phyloP scores from a whole-genome alignment of 2,797 vertebrate genomes.

The Myotis findleyi region DNA sequence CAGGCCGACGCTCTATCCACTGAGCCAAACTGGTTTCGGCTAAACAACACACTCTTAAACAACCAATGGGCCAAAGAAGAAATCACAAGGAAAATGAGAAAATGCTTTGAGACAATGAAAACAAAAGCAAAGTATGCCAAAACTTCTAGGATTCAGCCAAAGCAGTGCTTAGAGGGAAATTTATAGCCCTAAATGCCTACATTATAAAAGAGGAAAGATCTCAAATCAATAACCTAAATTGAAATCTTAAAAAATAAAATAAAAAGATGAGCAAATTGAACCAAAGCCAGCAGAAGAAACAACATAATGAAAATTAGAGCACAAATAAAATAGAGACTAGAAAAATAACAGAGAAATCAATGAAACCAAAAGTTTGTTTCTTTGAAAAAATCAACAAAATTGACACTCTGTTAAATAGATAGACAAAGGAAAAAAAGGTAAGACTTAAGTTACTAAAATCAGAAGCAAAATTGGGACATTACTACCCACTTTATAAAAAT shows the following conservation, averaged over 20 bases:
- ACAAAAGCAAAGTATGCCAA: not conserved
- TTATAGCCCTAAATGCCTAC: not conserved
- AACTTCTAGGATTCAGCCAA: not conserved
- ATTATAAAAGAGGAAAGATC: conserved; percentile 6
- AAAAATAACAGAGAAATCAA: not conserved
- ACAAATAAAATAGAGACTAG: not conserved
- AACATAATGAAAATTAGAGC: not conserved
- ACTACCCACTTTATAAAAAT: not conserved
- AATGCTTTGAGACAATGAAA: conserved; percentile 1
- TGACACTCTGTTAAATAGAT: not conserved
- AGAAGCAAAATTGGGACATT: not conserved
- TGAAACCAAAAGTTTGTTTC: not conserved
- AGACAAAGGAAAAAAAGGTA: not conserved
- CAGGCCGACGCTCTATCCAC: too few species aligned
- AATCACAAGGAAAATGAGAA: not conserved
- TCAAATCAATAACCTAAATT: not conserved
- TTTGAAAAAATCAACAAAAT: not conserved
- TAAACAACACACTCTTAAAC: not conserved
- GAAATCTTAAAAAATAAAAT: not conserved
- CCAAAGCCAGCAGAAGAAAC: not conserved
- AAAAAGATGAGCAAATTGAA: not conserved
- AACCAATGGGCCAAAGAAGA: not conserved
- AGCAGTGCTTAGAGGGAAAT: not conserved
- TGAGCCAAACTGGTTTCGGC: too few species aligned
- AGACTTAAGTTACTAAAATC: not conserved